Conservation (phyloP, 2,113 vertebrate species). For the Heptranchias perlo region DNA sequence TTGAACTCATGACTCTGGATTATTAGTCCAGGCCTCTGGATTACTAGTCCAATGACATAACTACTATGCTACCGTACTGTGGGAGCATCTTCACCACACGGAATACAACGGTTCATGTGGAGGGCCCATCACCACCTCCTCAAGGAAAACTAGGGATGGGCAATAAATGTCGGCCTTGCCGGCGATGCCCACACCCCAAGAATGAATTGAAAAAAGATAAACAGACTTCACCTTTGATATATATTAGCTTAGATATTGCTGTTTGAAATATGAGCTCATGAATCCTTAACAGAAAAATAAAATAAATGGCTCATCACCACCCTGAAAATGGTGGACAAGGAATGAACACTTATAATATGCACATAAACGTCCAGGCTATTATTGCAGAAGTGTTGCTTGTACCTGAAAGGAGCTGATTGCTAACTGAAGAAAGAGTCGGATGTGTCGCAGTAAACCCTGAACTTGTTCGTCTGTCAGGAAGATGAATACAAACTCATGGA, state of each 20-base stretch:
- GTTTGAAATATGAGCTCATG: neutral
- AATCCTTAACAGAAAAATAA: neutral
- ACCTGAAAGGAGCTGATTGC: conserved; percentile 87
- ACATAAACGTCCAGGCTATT: neutral
- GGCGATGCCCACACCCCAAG: neutral
- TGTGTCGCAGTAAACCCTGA: conserved; percentile 62
- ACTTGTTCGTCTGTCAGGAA: conserved; percentile 79
- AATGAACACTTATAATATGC: neutral
- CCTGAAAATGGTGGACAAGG: neutral
- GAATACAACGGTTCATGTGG: too few species aligned
- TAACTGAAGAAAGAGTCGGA: conserved; percentile 77
- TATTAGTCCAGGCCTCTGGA: too few species aligned
- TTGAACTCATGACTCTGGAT: too few species aligned
- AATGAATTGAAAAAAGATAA: neutral
- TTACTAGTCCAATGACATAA: too few species aligned
- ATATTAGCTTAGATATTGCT: neutral
- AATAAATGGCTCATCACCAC: neutral
- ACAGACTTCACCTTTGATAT: neutral
- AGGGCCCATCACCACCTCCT: neutral
- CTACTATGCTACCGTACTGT: too few species aligned
- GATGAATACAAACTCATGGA: conserved; percentile 83
- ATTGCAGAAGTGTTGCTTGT: conserved; percentile 40
- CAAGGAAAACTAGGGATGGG: neutral
- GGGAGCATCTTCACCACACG: too few species aligned
- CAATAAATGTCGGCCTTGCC: neutral